Base-by-base conservation (phyloP, 2,797 vertebrate species). In the Varecia variegata region DNA sequence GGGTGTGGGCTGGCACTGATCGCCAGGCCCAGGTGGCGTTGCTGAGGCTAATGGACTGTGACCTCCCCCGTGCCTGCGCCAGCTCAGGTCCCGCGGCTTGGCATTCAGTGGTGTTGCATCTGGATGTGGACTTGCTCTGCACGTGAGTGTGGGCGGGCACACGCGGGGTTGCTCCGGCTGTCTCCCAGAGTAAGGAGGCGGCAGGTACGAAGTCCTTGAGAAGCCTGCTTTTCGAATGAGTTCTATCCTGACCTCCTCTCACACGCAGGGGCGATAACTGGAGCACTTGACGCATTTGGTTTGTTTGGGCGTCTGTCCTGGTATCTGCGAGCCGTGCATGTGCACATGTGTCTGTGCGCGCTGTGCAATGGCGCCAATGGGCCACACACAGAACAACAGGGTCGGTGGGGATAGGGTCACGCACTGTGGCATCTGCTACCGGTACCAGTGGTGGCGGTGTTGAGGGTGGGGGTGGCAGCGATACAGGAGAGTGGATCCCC, bases 91-190 rank as follows among this genome's bases (percentile, higher is more conserved):
- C 70, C 45, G 23, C 1, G 11, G 54, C 21, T 65, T 73, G 81
- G 27, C 25, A 8, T 17, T 74, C 56, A 12, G 4, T 9, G 52
- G 40, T 21, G 11, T 3, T 50, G 68, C 71, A 18, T 20, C 40
- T 35, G 32, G 30, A 62, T 5, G 5, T 1, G 2, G 0, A 4
- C 43, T 5, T 14, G 54, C 83, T 67, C 32, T 40, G 81, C 38
- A 9, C 2, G 2, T 2, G 4, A 2, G 11, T 2, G n/a, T 38
- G 15, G 23, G 21, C 0, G 0, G 2, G 52, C 21, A 45, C 18
- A 0, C 60, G 13, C 2, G 0, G 60, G 27, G 47, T 50, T 80
- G 25, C 8, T 32, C 17, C 40, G 3, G 67, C n/a, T 40, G 7
- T 20, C 32, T 60, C 62, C 62, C 21, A 43, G 83, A 32, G 25